A percentile compares a stretch with the other conserved stretches of the same genome.
phyloP scores from a whole-genome alignment of 2,888 invertebrate genomes.

The Pecten maximus region DNA sequence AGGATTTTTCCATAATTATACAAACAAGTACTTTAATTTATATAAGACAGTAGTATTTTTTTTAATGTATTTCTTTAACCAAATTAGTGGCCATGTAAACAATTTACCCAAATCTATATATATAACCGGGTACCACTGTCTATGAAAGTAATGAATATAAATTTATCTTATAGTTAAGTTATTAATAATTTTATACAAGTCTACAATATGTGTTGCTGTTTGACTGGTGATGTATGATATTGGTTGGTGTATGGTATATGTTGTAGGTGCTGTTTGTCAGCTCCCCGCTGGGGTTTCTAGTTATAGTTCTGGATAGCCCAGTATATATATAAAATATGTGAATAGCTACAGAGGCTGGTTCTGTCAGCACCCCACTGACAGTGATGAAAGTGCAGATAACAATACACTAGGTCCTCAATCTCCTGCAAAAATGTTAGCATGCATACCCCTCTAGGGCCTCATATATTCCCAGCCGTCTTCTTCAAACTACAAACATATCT shows the following conservation, averaged over 20 bases:
- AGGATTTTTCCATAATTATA: too few species aligned
- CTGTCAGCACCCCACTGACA: constrained; percentile 29
- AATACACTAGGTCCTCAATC: constrained; percentile 7
- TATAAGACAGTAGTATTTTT: too few species aligned
- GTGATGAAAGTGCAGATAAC: constrained; percentile 26
- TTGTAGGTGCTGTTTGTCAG: not conserved
- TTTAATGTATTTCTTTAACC: too few species aligned
- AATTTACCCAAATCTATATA: too few species aligned
- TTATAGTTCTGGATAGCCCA: not conserved
- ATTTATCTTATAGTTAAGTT: too few species aligned
- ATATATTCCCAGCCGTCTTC: not conserved
- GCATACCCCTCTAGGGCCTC: constrained; percentile 4
- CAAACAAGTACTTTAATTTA: too few species aligned
- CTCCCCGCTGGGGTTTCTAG: not conserved
- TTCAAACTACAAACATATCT: not conserved
- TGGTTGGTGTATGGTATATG: not conserved
- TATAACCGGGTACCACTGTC: too few species aligned
- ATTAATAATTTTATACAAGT: too few species aligned
- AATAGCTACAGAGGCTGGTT: not conserved
- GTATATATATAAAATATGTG: not conserved
- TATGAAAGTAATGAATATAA: too few species aligned
- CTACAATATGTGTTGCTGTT: too few species aligned
- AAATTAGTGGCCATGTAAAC: too few species aligned
- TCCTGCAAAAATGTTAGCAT: not conserved
- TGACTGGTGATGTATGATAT: too few species aligned